Conservation (phyloP, 2,797 vertebrate genomes). For the Alcedo quadribrachys region DNA sequence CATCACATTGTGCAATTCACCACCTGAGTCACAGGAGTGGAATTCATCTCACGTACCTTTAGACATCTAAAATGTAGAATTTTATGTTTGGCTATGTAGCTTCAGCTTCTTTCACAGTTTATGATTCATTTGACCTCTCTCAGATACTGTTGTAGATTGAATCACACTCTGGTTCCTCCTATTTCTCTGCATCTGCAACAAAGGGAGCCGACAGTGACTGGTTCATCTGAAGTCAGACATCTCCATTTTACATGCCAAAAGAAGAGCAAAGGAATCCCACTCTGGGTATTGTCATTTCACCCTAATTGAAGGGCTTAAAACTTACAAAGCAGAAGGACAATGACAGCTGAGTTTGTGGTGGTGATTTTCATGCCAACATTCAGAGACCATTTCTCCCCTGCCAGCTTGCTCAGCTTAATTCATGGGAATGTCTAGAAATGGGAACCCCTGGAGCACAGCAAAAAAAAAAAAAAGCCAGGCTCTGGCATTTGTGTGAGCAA, state of each 20-base stretch:
- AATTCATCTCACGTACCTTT: conserved; percentile 20
- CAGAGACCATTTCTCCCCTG: conserved; percentile 13
- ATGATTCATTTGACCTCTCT: conserved; percentile 53
- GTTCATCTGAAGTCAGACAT: conserved; percentile 21
- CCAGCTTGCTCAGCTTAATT: conserved; percentile 55
- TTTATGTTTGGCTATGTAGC: neutral
- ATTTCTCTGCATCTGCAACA: neutral
- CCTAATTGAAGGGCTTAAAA: conserved; percentile 49
- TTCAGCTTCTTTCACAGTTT: conserved; percentile 17
- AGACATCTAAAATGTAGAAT: neutral
- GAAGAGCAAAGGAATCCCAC: conserved; percentile 46
- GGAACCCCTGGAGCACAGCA: conserved; percentile 51
- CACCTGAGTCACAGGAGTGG: conserved; percentile 30
- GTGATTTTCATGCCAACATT: conserved; percentile 51
- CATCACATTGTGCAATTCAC: neutral
- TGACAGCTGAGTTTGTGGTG: conserved; percentile 54
- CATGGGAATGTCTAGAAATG: conserved; percentile 64
- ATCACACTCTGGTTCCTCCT: conserved; percentile 20
- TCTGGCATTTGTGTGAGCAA: conserved; percentile 30
- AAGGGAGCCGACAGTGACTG: neutral
- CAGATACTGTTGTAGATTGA: neutral
- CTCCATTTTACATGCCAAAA: conserved; percentile 10
- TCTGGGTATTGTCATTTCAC: conserved; percentile 50
- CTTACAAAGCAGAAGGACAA: conserved; percentile 54
- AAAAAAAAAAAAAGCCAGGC: conserved; percentile 13